phyloP scores from a whole-genome alignment of 2,888 invertebrate species.

The Dicyrtoma fusca region DNA sequence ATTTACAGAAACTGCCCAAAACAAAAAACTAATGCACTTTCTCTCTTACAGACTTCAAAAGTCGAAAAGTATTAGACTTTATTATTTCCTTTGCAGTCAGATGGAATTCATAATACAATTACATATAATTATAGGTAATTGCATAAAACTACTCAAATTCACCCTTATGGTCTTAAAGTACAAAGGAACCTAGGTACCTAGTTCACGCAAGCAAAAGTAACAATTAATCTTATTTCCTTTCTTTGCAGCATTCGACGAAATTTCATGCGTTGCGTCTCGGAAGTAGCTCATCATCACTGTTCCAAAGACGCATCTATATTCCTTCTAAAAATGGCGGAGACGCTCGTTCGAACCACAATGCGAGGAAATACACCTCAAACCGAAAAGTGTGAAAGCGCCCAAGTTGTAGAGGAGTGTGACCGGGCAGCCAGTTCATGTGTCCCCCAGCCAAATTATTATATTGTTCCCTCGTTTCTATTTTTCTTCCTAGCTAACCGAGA shows the following conservation, averaged over 20 bases:
- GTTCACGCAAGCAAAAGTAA: too few relatives aligned
- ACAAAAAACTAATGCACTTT: too few relatives aligned
- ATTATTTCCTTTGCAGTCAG: too few relatives aligned
- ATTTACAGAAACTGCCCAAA: too few relatives aligned
- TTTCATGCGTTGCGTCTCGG: conserved; percentile 47
- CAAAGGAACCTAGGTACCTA: not conserved
- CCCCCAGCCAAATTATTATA: not conserved
- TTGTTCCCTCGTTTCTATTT: not conserved
- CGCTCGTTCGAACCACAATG: conserved; percentile 42
- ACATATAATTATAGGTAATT: too few relatives aligned
- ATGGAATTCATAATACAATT: too few relatives aligned
- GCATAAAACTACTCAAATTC: not conserved
- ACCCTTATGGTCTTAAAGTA: not conserved
- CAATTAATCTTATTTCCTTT: not conserved
- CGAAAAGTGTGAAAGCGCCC: conserved; percentile 36
- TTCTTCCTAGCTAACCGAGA: not conserved
- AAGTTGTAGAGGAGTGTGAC: conserved; percentile 13
- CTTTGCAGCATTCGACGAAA: conserved; percentile 45
- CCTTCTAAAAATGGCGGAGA: conserved; percentile 46
- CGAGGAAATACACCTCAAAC: conserved; percentile 37
- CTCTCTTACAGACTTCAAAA: too few relatives aligned
- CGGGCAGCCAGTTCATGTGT: too few relatives aligned
- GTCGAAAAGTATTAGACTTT: too few relatives aligned
- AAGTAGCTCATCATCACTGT: conserved; percentile 43
- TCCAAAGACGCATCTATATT: conserved; percentile 43